Percentiles rank a stretch among this genome's conserved stretches.
phyloP scores from a whole-genome alignment of 2,113 vertebrate genomes.

The Solea senegalensis region DNA sequence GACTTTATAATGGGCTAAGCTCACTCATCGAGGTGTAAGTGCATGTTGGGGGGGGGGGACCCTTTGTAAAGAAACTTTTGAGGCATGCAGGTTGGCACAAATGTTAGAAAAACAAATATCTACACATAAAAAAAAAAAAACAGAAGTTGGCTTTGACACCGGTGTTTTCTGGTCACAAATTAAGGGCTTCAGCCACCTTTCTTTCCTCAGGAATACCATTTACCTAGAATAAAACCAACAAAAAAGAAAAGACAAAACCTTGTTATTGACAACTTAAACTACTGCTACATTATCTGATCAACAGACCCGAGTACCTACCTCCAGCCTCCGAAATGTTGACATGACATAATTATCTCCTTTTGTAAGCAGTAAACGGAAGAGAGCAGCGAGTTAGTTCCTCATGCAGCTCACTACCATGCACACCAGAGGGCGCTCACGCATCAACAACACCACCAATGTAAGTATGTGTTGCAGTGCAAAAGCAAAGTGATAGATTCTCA shows the following conservation, averaged over 20 bases:
- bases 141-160: neutral
- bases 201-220: conserved; percentile 99
- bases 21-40: conserved; percentile 35
- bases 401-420: conserved; percentile 50
- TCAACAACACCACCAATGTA: neutral
- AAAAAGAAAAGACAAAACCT: neutral
- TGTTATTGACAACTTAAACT: neutral
- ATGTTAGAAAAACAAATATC: conserved; percentile 34
- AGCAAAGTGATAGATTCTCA: neutral
- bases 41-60: conserved; percentile 9
- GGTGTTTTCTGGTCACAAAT: conserved; percentile 83
- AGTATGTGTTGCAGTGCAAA: no score
- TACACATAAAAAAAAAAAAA: conserved; percentile 3
- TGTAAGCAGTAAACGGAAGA: conserved; percentile 91
- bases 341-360: conserved; percentile 97
- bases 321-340: conserved; percentile 98
- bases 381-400: conserved; percentile 65
- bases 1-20: conserved; percentile 25
- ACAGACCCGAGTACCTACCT: conserved; percentile 87
- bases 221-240: conserved; percentile 83
- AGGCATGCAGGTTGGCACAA: conserved; percentile 73
- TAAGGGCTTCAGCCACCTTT: conserved; percentile 94
- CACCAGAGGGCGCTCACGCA: conserved; percentile 60
- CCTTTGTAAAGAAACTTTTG: conserved; percentile 28
- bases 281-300: neutral